Evolutionary conservation across 2,888 invertebrate species (phyloP).

Genomic region (Loripinus fragilis): DNA sequence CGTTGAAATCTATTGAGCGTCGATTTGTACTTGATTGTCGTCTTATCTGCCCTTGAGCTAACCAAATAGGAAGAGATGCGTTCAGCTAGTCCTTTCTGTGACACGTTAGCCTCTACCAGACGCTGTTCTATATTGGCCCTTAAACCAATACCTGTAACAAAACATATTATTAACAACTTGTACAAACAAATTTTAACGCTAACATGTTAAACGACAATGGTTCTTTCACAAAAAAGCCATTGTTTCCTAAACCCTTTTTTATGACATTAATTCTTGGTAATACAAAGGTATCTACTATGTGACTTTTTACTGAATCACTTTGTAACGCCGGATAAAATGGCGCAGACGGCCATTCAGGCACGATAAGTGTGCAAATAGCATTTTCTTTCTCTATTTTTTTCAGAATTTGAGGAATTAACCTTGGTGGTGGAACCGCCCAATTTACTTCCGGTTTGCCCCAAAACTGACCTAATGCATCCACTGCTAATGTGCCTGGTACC

Average conservation of each 20-base stretch:
- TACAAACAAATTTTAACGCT: conserved; percentile 12
- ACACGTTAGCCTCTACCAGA: neutral
- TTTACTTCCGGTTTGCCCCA: neutral
- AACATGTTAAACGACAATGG: conserved; percentile 3
- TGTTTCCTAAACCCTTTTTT: neutral
- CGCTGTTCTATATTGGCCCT: neutral
- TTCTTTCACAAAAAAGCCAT: neutral
- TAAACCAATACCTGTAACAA: conserved; percentile 31
- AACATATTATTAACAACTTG: neutral
- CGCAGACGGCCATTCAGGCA: conserved; percentile 21
- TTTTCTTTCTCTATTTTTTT: neutral
- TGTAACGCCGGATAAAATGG: conserved; percentile 8
- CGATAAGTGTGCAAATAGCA: neutral
- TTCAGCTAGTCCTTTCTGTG: conserved; percentile 14
- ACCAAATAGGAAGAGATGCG: conserved; percentile 17
- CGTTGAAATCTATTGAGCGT: too few species aligned
- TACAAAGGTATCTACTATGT: neutral
- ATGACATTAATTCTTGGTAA: neutral
- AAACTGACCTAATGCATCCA: neutral
- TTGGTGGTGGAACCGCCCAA: conserved; percentile 16
- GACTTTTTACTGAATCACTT: neutral
- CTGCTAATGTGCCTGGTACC: conserved; percentile 3
- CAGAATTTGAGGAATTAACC: neutral
- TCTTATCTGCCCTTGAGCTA: conserved; percentile 33
- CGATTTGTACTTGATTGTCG: conserved; percentile 32